Evolutionary conservation across 2,888 invertebrate species (phyloP), one percentile per base, ranked within the genome.

Genomic region (Slavum lentiscoides): DNA sequence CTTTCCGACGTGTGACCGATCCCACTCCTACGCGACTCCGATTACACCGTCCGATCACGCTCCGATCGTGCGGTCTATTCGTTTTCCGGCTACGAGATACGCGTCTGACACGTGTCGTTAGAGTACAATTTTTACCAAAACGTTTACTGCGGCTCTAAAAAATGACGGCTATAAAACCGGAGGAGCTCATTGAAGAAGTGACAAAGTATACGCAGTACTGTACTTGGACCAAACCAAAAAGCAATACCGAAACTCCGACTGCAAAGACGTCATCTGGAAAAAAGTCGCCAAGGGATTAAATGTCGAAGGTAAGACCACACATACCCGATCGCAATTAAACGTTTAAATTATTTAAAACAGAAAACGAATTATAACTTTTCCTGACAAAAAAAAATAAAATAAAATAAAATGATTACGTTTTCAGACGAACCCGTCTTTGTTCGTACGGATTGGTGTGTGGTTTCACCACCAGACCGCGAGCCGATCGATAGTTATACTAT

Each of bases 11-110:
- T 59, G 59, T 30, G 30, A 30, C 30, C 30, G 30, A 30, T 30
- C 30, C 30, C 30, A 30, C 30, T 30, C 30, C 30, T 59, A 21
- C 59, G 21, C 59, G 59, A 59, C 59, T 59, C 59, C 21, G 59
- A 59, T 59, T 59, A 59, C 59, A 59, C 59, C 30, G 30, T 21
- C 59, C n/a, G 59, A 59, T 59, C 59, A 59, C 59, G 21, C 59
- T 59, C 59, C 59, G 59, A 21, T 59, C 21, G 21, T 21, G 59
- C 21, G 59, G 59, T 59, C 59, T 21, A 4, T 59, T 59, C 21
- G 59, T 59, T 59, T 21, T 59, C 59, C 59, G 59, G 21, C 59
- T 59, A 21, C 59, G 11, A 21, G 59, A 59, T 7, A 59, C 59
- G 59, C 21, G 59, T 59, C 59, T 59, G 21, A 59, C 21, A 59